Conservation (phyloP, 2,797 vertebrate genomes). For the Enteromius treurensis region DNA sequence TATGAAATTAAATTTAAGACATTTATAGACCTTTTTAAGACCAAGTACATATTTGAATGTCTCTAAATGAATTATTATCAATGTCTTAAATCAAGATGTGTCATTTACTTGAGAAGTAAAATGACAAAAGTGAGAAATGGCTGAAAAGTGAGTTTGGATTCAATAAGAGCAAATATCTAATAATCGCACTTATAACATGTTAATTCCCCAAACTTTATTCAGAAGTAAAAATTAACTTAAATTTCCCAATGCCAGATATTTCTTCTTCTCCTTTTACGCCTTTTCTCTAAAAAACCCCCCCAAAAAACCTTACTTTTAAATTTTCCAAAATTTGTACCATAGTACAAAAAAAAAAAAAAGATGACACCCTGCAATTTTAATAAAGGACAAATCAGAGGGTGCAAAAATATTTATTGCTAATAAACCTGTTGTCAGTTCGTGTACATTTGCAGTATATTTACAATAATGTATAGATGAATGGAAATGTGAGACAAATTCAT, state of each 20-base stretch:
- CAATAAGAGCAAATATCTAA: not conserved
- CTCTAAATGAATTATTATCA: too few relatives aligned
- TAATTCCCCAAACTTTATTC: not conserved
- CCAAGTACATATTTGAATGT: not conserved
- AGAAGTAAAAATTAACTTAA: not conserved
- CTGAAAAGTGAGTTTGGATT: not conserved
- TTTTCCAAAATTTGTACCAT: too few relatives aligned
- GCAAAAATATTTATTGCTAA: conserved; percentile 93
- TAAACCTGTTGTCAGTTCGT: conserved; percentile 86
- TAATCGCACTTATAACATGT: not conserved
- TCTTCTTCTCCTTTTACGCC: not conserved
- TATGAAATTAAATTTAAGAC: not conserved
- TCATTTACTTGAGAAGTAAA: not conserved
- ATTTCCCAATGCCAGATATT: not conserved
- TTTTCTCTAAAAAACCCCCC: too few relatives aligned
- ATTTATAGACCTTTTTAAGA: not conserved
- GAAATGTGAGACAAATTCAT: conserved; percentile 80
- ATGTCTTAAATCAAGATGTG: not conserved
- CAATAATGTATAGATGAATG: conserved; percentile 82
- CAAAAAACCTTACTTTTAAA: too few relatives aligned
- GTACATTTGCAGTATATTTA: conserved; percentile 88
- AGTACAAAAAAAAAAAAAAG: too few relatives aligned
- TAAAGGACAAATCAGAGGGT: conserved; percentile 69
- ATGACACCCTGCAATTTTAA: not conserved
- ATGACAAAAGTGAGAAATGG: not conserved